Base-by-base conservation (phyloP, 2,113 vertebrate species). In the Corydoras sp. region DNA sequence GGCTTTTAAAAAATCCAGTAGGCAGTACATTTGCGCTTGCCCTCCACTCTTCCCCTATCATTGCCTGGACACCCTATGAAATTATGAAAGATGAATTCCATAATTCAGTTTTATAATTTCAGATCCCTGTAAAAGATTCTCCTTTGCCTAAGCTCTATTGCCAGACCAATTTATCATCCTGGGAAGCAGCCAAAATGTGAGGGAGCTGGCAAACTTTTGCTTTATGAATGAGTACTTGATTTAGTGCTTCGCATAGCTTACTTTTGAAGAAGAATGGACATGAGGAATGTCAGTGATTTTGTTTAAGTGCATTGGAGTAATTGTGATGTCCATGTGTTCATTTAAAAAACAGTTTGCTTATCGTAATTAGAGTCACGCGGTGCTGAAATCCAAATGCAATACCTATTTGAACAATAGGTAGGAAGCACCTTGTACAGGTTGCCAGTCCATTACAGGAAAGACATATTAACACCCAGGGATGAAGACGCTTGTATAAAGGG, bases 161-260 rank as follows among this genome's bases (percentile, higher is more conserved):
- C 76, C 61, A 69, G 76, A 24, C 71, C 72, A 72, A 80, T 80
- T 80, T 76, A 78, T 82, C 79, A 77, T 75, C 65, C 74, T 74
- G 68, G 58, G 65, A 71, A 66, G 76, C 62, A 48, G 72, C 78
- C 76, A 78, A 64, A 72, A 72, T 18, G 65, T 62, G 72, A 49
- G 71, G 30, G 60, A 66, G 79, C 68, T 68, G 71, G 81, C 76
- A 80, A 82, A 78, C 76, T 80, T 75, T 80, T 74, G 79, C 79
- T 79, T 78, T 75, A 78, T 73, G 66, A 75, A 76, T 78, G 72
- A 80, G 79, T 48, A 71, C 69, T 69, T 80, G 74, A 80, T 80
- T 82, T 82, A 75, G 74, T 73, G 62, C 73, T 76, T 71, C 55
- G 65, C 72, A 72, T 72, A 67, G 70, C 58, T 59, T 58, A 31